phyloP scores from a whole-genome alignment of 2,797 vertebrate species.

The Hydrolagus colliei region DNA sequence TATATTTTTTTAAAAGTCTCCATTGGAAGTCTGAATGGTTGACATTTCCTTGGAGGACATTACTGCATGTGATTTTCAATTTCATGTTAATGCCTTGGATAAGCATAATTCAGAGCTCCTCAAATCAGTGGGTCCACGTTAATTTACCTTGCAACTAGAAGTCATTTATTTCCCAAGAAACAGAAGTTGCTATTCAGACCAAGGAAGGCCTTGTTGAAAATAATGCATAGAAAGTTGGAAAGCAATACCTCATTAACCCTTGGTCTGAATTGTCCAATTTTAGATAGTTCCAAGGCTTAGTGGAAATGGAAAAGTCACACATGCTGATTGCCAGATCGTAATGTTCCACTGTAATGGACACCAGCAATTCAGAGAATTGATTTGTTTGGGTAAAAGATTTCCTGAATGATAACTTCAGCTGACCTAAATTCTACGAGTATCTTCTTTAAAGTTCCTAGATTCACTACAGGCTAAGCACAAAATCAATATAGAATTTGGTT shows the following conservation, averaged over 20 bases:
- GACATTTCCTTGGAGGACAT: background rate
- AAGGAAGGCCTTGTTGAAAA: too few relatives aligned
- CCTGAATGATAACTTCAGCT: background rate
- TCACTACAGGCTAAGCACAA: background rate
- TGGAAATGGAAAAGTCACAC: too few relatives aligned
- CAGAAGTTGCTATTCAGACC: too few relatives aligned
- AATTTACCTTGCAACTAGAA: too few relatives aligned
- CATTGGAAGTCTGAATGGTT: background rate
- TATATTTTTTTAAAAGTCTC: background rate
- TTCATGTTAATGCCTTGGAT: background rate
- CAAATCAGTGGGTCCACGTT: background rate
- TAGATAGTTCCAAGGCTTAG: too few relatives aligned
- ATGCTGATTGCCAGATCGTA: too few relatives aligned
- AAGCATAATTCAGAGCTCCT: background rate
- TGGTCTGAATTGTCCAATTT: too few relatives aligned
- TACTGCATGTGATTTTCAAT: background rate
- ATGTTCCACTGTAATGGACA: background rate
- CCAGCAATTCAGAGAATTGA: background rate
- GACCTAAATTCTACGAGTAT: background rate
- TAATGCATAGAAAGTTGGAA: too few relatives aligned
- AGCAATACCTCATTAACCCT: too few relatives aligned
- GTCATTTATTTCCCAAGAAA: too few relatives aligned
- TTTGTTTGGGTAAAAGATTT: background rate
- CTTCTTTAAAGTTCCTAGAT: background rate
- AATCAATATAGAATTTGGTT: background rate